Base-by-base conservation (phyloP, 1,140 invertebrate genomes). In the Lanistes nyassanus region DNA sequence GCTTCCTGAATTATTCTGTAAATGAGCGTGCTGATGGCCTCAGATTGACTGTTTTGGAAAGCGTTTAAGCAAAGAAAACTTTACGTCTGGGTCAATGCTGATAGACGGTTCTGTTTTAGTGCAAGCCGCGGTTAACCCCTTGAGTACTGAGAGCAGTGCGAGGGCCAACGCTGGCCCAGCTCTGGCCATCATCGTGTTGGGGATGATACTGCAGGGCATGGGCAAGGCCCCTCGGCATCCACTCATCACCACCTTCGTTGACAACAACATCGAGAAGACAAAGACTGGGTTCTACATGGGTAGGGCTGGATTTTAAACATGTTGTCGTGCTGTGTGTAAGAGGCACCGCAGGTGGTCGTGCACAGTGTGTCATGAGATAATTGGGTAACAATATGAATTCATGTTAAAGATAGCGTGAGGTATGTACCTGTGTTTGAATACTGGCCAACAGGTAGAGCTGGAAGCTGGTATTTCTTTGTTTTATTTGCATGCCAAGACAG, bases 181-280 rank as follows among this genome's bases (percentile, higher is more conserved):
- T 13, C 31, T 75, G n/a, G 60, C 16, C 16, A 74, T 78, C n/a
- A 39, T 78, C 19, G 60, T 60, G 16, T 9, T 69, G 34, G 71
- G 71, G 4, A 69, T 74, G 60, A n/a, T 74, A 2, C 1, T 78
- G 16, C 76, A 80, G 39, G 79, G 79, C 0, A 60, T 80, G 37
- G 67, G 53, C 26, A 78, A 78, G 51, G 73, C 76, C 6, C 76
- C 79, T 34, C 75, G 79, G 29, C 23, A 31, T 26, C 62, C 79
- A 21, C 68, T 78, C 56, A 11, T 67, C 34, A 47, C 31, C n/a
- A 74, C 76, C 13, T 78, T 42, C 34, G 42, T 78, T 16, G 76
- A 78, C n/a, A 47, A 74, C 64, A 69, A 74, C 51, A 37, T 64
- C 23, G 55, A 68, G 11, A 74, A 74, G 36, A 68, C 62, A 23